Evolutionary conservation across 2,113 vertebrate species (phyloP), one percentile per base, ranked within the genome.

Genomic region (Silurus meridionalis): DNA sequence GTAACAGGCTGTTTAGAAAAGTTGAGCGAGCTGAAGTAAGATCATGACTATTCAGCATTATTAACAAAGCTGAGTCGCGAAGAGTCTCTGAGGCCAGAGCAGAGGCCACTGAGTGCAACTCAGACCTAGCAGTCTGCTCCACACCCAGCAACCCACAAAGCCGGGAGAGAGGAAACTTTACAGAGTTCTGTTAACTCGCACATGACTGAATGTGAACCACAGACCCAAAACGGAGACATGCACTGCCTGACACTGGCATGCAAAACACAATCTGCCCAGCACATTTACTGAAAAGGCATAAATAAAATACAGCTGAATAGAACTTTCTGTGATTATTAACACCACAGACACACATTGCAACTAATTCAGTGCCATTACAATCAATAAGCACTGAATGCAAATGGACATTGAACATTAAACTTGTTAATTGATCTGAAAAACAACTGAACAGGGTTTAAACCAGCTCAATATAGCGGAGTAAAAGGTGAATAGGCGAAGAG

Each of bases 131-230:
- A 61, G 78, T 61, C 82, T 57, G 55, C n/a, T 79, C 83, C 83
- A 85, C 87, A 82, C 72, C 66, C 74, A 85, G 46, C 61, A 60
- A 83, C 15, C 53, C 69, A 60, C 61, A 86, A 82, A 58, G 46
- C 72, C 52, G 83, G 79, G 61, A 77, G 86, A 83, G 75, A 85
- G 69, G 80, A 69, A 89, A 83, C 28, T 86, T 86, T 83, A 66
- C 71, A 89, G 53, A 63, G 13, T 21, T 13, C 66, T 78, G 87
- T 52, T 72, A 88, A 74, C 66, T 88, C 77, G 61, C 80, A 83
- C 58, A 69, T 1, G 53, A 48, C 69, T 88, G 82, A 87, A 88
- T 83, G 60, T 80, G 80, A 53, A 84, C 80, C 82, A 55, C 10
- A 80, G 72, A 52, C 28, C 17, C 25, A 85, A 48, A 57, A 67